Percentiles rank a stretch among this genome's conserved stretches.
Evolutionary conservation across 2,888 invertebrate species (phyloP).

Genomic region (Ophonus ardosiacus): DNA sequence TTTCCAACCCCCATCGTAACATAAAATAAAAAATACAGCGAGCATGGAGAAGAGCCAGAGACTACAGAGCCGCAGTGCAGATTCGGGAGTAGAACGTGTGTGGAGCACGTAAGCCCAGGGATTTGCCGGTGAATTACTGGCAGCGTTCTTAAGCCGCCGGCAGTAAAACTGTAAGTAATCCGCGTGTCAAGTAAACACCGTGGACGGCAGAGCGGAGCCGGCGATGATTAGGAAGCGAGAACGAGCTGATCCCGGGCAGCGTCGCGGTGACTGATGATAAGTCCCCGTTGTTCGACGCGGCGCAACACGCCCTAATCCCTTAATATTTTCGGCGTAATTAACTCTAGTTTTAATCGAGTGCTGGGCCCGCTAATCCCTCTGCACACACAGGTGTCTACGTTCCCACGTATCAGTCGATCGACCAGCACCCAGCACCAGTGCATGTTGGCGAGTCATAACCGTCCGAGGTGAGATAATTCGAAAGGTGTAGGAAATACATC

Average conservation of each 20-base stretch:
- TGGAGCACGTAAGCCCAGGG: slow-evolving; percentile 60
- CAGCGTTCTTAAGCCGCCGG: slow-evolving; percentile 62
- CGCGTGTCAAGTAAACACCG: slow-evolving; percentile 62
- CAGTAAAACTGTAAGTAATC: slow-evolving; percentile 64
- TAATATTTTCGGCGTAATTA: slow-evolving; percentile 62
- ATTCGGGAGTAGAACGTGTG: slow-evolving; percentile 22
- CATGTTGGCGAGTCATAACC: slow-evolving; percentile 70
- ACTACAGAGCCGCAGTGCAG: slow-evolving; percentile 19
- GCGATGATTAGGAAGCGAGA: slow-evolving; percentile 60
- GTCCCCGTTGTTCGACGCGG: slow-evolving; percentile 20
- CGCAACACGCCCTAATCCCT: slow-evolving; percentile 45
- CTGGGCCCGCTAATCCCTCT: slow-evolving; percentile 44
- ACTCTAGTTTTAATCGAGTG: slow-evolving; percentile 62
- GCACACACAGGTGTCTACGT: slow-evolving; percentile 42
- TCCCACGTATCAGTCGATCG: slow-evolving; percentile 59
- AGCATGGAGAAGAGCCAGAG: not conserved
- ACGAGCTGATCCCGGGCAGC: slow-evolving; percentile 34
- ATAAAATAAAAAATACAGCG: slow-evolving; percentile 41
- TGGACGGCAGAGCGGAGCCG: slow-evolving; percentile 45
- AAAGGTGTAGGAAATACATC: slow-evolving; percentile 59
- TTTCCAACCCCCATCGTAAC: slow-evolving; percentile 29
- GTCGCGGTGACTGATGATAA: slow-evolving; percentile 56
- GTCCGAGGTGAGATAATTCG: slow-evolving; percentile 61
- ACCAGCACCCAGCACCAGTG: slow-evolving; percentile 61
- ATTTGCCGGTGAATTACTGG: slow-evolving; percentile 64